Conservation (phyloP, 2,888 invertebrate species). For the Litoditis marina region DNA sequence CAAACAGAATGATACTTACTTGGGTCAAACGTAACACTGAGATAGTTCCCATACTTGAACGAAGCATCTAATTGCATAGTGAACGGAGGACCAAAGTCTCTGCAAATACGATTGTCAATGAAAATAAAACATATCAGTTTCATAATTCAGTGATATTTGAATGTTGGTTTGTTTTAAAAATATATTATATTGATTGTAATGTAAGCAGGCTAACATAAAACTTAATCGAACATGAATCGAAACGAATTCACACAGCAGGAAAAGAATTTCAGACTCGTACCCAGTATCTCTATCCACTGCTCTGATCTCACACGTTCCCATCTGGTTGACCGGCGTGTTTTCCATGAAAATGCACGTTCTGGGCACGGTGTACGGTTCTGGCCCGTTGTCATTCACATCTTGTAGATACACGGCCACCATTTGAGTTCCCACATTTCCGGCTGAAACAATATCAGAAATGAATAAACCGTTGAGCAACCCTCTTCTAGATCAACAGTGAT, state of each 20-base stretch:
- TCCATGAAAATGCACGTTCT: conserved; percentile 88
- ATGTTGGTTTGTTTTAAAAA: too few relatives aligned
- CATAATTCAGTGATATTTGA: neutral
- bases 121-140: neutral
- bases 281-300: conserved; percentile 57
- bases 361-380: conserved; percentile 82
- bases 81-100: conserved; percentile 79
- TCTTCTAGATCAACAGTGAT: too few relatives aligned
- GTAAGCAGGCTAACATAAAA: too few relatives aligned
- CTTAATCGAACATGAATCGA: too few relatives aligned
- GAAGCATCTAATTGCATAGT: conserved; percentile 65
- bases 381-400: conserved; percentile 88
- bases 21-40: conserved; percentile 93
- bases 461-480: neutral
- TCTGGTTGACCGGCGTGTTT: conserved; percentile 81
- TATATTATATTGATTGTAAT: too few relatives aligned
- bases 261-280: conserved; percentile 25
- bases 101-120: conserved; percentile 28
- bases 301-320: conserved; percentile 65
- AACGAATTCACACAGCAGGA: too few relatives aligned
- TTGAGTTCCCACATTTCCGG: conserved; percentile 78
- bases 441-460: conserved; percentile 60
- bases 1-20: too few relatives aligned
- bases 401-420: conserved; percentile 75
- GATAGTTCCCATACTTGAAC: conserved; percentile 71